A percentile compares a stretch with the other conserved stretches of the same genome.
These are phyloP conservation scores for Drosophila nannoptera DNA, from an alignment of 1,140 invertebrate genomes.

Conservation along the genomic window DNA sequence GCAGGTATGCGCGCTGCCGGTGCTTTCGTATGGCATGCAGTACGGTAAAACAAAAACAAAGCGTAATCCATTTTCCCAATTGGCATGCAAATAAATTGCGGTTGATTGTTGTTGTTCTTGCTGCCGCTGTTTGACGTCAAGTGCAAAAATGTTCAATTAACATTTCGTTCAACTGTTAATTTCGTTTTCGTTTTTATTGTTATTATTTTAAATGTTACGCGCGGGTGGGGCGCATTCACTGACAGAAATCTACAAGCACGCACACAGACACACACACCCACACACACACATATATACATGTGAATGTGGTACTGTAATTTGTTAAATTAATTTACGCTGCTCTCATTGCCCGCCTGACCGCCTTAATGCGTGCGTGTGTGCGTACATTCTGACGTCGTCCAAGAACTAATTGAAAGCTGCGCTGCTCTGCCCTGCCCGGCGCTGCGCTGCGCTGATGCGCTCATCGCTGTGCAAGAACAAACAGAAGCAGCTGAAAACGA, in stretches of 20 bases:
- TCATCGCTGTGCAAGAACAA: slow-evolving; percentile 48
- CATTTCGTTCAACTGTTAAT: slow-evolving; percentile 40
- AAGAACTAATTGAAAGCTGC: slow-evolving; percentile 65
- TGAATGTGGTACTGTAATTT: slow-evolving; percentile 49
- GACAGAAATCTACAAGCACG: slow-evolving; percentile 19
- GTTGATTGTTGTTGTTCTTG: slow-evolving; percentile 14
- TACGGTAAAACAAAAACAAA: slow-evolving; percentile 25
- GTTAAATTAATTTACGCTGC: slow-evolving; percentile 72
- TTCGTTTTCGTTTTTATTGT: slow-evolving; percentile 9
- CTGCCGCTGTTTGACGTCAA: slow-evolving; percentile 38
- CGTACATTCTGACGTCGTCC: slow-evolving; percentile 6
- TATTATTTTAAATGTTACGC: slow-evolving; percentile 23
- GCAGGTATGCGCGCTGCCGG: slow-evolving; percentile 15
- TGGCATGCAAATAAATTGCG: slow-evolving; percentile 31
- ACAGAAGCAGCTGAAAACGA: slow-evolving; percentile 4
- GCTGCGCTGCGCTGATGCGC: slow-evolving; percentile 47
- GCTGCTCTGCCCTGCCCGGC: slow-evolving; percentile 32
- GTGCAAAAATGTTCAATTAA: slow-evolving; percentile 50
- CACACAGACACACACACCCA: neutral
- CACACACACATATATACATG: neutral
- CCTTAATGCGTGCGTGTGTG: slow-evolving; percentile 35
- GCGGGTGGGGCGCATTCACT: slow-evolving; percentile 27
- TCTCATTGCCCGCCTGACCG: slow-evolving; percentile 17
- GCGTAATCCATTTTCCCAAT: slow-evolving; percentile 21
- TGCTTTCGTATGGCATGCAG: slow-evolving; percentile 24